Conservation (phyloP, 2,113 vertebrate species). For the Apaloderma vittatum region DNA sequence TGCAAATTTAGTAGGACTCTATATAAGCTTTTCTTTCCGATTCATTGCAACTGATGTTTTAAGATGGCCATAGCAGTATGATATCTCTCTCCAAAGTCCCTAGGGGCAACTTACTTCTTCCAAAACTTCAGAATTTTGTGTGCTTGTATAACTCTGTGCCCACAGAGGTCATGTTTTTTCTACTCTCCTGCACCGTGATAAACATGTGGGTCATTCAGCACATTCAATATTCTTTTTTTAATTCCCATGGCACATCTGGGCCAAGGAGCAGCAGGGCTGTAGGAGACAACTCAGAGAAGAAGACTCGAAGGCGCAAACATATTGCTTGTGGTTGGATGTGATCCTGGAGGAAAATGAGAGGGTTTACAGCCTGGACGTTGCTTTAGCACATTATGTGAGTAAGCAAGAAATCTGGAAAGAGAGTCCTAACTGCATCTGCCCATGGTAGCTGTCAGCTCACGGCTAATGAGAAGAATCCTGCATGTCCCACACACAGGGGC, state of each 20-base stretch:
- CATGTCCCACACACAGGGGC: fast-evolving
- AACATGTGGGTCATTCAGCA: neutral
- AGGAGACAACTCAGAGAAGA: neutral
- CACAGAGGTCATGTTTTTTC: neutral
- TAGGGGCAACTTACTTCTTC: neutral
- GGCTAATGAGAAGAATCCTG: neutral
- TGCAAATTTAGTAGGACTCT: neutral
- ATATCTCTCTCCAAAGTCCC: neutral
- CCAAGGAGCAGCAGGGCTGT: neutral
- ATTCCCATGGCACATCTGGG: neutral
- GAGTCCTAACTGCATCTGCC: neutral
- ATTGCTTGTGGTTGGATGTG: neutral
- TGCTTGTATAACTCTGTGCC: neutral
- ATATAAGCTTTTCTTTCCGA: neutral
- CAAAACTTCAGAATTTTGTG: neutral
- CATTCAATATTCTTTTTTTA: neutral
- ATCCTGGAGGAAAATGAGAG: neutral
- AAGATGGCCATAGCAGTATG: neutral
- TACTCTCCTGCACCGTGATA: neutral
- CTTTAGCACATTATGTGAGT: neutral
- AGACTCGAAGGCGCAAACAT: neutral
- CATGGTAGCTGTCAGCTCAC: neutral
- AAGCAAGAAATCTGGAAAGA: neutral
- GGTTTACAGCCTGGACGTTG: neutral
- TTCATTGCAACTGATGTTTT: neutral